These are phyloP conservation scores for Rhopalosiphum maidis DNA, from an alignment of 1,140 invertebrate genomes.

Conservation along the genomic window DNA sequence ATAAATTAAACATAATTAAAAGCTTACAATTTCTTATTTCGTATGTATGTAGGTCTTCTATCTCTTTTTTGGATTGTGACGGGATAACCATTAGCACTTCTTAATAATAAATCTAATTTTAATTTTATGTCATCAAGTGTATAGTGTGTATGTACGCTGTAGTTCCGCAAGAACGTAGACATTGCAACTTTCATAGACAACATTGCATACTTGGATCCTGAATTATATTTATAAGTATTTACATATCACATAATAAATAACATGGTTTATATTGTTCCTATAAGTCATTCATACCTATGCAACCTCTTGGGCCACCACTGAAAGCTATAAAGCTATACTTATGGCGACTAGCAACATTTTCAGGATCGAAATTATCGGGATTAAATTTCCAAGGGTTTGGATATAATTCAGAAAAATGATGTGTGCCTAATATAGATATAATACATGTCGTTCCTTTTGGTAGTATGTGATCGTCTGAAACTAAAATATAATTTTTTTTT, in stretches of 20 bases:
- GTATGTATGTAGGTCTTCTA: neutral
- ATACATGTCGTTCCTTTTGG: neutral
- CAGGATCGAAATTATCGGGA: slow-evolving; percentile 67
- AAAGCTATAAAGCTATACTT: slow-evolving; percentile 65
- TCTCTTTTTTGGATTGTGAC: slow-evolving; percentile 57
- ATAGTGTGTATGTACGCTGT: slow-evolving; percentile 58
- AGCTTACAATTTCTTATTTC: neutral
- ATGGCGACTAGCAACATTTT: slow-evolving; percentile 62
- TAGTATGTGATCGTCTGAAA: neutral
- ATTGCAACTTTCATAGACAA: slow-evolving; percentile 60
- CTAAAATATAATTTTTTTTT: neutral
- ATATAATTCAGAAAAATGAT: slow-evolving; percentile 65
- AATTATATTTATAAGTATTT: neutral
- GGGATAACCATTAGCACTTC: slow-evolving; percentile 58
- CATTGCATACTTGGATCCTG: slow-evolving; percentile 60
- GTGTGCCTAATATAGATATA: slow-evolving; percentile 65
- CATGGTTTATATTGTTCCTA: neutral
- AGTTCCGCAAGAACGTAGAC: slow-evolving; percentile 59
- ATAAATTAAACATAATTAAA: too few relatives aligned
- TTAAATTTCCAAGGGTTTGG: slow-evolving; percentile 67
- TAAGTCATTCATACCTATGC: slow-evolving; percentile 64
- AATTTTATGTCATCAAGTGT: slow-evolving; percentile 60
- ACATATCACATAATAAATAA: neutral
- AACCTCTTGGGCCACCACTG: slow-evolving; percentile 59
- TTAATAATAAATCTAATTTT: slow-evolving; percentile 59